Conservation (phyloP, 2,888 invertebrate genomes). For the Gibbula magus region DNA sequence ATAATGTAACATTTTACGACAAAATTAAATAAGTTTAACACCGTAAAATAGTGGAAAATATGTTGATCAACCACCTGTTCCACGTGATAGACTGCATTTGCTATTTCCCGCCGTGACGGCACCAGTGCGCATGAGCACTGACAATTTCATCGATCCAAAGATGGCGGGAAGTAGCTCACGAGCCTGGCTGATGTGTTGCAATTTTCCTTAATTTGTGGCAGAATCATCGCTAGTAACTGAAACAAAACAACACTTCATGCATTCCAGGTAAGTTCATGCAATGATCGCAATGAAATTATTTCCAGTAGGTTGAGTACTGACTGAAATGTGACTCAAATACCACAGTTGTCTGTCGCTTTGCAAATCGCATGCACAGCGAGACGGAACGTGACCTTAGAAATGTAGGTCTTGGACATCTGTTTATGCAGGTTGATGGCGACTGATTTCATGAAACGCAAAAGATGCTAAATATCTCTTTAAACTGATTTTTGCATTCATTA, state of each 20-base stretch:
- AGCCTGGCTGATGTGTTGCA: background rate
- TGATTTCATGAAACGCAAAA: no score
- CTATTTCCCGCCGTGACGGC: constrained; percentile 5
- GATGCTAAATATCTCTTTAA: no score
- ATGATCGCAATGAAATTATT: background rate
- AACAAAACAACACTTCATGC: constrained; percentile 9
- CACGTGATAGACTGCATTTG: constrained; percentile 5
- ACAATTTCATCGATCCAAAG: constrained; percentile 32
- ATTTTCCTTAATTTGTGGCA: background rate
- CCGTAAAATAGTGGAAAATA: no score
- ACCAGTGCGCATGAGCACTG: constrained; percentile 26
- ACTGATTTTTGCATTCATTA: no score
- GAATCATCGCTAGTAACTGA: background rate
- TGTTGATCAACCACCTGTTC: constrained; percentile 3
- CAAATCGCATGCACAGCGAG: background rate
- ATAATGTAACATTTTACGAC: no score
- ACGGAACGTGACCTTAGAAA: constrained; percentile 5
- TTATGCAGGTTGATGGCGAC: no score
- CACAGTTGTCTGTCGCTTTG: background rate
- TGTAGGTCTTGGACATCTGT: constrained; percentile 7
- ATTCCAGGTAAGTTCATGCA: constrained; percentile 25
- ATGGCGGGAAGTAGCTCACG: constrained; percentile 51
- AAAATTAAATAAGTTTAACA: no score
- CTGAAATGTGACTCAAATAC: background rate
- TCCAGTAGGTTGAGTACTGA: background rate